phyloP scores from a whole-genome alignment of 2,888 invertebrate genomes.

The Dicranocentrus wangi region DNA sequence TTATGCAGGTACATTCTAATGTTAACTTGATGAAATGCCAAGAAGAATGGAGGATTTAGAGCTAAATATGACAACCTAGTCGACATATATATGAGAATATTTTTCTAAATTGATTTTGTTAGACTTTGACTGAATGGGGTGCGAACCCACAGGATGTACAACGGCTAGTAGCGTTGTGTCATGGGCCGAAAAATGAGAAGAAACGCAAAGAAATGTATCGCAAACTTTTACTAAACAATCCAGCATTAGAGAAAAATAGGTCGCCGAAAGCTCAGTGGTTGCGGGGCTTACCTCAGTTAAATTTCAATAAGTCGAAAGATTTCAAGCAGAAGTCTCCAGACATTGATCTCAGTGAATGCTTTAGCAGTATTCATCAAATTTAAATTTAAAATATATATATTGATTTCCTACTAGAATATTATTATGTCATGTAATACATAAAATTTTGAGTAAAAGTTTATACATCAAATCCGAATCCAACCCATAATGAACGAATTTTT shows the following conservation, averaged over 20 bases:
- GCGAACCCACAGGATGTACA: conserved; percentile 64
- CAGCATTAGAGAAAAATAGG: conserved; percentile 66
- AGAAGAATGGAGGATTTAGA: too few species aligned
- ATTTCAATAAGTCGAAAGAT: conserved; percentile 55
- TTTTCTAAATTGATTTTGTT: conserved; percentile 24
- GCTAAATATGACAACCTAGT: too few species aligned
- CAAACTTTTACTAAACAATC: conserved; percentile 65
- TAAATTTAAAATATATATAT: neutral
- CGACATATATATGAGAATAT: too few species aligned
- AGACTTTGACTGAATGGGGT: conserved; percentile 70
- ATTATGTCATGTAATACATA: too few species aligned
- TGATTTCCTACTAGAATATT: too few species aligned
- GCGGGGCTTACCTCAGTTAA: conserved; percentile 65
- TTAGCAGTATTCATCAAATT: conserved; percentile 67
- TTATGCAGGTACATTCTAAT: conserved; percentile 50
- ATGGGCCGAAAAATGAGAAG: conserved; percentile 62
- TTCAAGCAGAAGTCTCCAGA: conserved; percentile 62
- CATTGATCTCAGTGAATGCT: conserved; percentile 72
- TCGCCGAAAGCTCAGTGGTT: conserved; percentile 70
- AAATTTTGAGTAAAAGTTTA: too few species aligned
- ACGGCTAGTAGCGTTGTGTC: conserved; percentile 56
- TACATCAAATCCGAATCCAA: too few species aligned
- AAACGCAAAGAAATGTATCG: conserved; percentile 70
- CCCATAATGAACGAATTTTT: too few species aligned
- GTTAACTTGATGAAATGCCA: too few species aligned